Evolutionary conservation across 2,888 invertebrate species (phyloP), one percentile per base, ranked within the genome.

Genomic region (Cheilosia pagana): DNA sequence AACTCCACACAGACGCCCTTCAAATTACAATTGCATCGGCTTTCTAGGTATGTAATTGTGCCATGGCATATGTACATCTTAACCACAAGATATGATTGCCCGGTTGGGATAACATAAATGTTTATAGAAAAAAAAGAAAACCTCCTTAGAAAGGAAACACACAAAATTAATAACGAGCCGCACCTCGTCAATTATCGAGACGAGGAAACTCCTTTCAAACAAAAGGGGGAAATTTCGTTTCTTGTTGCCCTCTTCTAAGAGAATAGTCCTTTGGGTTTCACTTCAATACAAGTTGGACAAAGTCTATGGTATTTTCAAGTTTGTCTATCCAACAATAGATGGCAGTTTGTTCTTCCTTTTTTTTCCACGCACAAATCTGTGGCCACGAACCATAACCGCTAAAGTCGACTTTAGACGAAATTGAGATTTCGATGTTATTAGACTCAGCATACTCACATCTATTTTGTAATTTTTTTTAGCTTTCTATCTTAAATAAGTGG

Each of bases 291-390:
- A 45, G 25, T 35, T 43, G 72, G 23, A 52, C 55, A 35, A 41
- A 67, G 43, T 72, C 62, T 45, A 35, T 50, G 57, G 23, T 63
- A 19, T 12, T 59, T 10, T 52, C 7, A 45, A 35, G 48, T 81
- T 48, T 75, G 19, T 68, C 81, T 81, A 81, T 41, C 10, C 10
- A 28, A 16, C 60, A 25, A 68, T 55, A 81, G 81, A 75, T 74
- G 81, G 81, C 81, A 45, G n/a, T n/a, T 45, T 21, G 19, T 23
- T 16, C 19, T 0, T 12, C 7, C 1, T 55, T 43, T 21, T 43
- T 21, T 62, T 39, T 53, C 0, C 6, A 3, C 7, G 1, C 12
- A 19, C 31, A n/a, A n/a, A n/a, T n/a, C n/a, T n/a, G n/a, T n/a
- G n/a, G n/a, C n/a, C n/a, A n/a, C n/a, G n/a, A n/a, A n/a, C n/a